phyloP scores from a whole-genome alignment of 2,113 vertebrate genomes.

The Alethe castanea region DNA sequence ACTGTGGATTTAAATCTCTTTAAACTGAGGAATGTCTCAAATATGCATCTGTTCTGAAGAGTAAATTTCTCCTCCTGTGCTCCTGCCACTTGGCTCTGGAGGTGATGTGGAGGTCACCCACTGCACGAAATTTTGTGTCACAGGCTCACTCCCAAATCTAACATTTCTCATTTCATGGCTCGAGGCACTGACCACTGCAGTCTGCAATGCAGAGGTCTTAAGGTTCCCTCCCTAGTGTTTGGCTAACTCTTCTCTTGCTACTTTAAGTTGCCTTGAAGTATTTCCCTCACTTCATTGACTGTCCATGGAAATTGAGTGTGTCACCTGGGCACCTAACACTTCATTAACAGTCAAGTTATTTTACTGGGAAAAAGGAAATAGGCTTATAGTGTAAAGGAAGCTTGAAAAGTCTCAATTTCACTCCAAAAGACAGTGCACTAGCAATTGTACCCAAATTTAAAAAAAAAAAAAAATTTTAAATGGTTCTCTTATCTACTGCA shows the following conservation, averaged over 20 bases:
- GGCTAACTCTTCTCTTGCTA: not conserved
- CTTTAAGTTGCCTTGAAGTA: not conserved
- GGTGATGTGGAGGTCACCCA: not conserved
- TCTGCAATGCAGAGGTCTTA: not conserved
- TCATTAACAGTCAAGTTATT: not conserved
- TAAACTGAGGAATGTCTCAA: not conserved
- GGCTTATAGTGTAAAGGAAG: not conserved
- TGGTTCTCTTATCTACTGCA: not conserved
- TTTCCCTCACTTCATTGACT: not conserved
- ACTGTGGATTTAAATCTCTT: not conserved
- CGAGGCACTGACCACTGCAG: not conserved
- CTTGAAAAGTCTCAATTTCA: not conserved
- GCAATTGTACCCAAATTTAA: not conserved
- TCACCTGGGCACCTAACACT: not conserved
- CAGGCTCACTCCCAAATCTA: not conserved
- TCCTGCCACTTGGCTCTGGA: not conserved
- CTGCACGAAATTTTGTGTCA: not conserved
- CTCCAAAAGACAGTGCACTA: not conserved
- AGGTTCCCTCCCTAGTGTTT: not conserved
- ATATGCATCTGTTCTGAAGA: not conserved
- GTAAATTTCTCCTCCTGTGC: not conserved
- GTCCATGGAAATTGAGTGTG: not conserved
- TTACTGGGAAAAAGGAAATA: not conserved
- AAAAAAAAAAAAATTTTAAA: not conserved
- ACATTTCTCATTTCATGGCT: not conserved